phyloP scores from a whole-genome alignment of 2,797 vertebrate species.

The Todus mexicanus region DNA sequence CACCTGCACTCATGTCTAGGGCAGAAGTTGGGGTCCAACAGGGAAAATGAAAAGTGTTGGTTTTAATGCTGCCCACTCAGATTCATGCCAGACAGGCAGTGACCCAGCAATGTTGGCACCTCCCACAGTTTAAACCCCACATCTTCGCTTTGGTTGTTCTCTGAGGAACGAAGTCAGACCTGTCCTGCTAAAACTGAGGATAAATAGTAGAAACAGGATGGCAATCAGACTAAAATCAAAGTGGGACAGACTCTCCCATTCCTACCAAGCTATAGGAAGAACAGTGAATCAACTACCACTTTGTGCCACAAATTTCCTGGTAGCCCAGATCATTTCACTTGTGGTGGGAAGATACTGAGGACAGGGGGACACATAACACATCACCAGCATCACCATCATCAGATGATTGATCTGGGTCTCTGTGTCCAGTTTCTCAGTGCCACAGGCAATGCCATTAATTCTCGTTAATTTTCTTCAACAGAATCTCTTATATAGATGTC shows the following conservation, averaged over 20 bases:
- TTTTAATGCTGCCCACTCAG: background rate
- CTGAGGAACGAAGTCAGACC: background rate
- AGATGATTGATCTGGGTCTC: background rate
- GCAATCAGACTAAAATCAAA: background rate
- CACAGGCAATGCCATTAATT: background rate
- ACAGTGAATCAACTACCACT: background rate
- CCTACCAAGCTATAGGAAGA: background rate
- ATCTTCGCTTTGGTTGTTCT: background rate
- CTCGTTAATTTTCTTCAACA: background rate
- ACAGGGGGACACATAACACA: fast-evolving
- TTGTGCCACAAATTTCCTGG: background rate
- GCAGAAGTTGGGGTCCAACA: background rate
- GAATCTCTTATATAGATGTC: background rate
- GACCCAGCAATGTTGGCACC: background rate
- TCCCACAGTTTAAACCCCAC: background rate
- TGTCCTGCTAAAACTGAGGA: background rate
- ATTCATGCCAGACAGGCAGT: background rate
- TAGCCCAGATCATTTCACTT: background rate
- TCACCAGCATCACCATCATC: background rate
- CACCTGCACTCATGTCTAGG: background rate
- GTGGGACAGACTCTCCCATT: background rate
- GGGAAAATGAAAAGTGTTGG: background rate
- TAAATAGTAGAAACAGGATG: background rate
- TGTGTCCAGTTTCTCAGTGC: background rate
- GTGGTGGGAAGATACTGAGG: background rate